Percentiles rank a stretch among this genome's conserved stretches.
These are phyloP conservation scores for Chlorops oryzae DNA, from an alignment of 1,140 invertebrate genomes.

Conservation along the genomic window DNA sequence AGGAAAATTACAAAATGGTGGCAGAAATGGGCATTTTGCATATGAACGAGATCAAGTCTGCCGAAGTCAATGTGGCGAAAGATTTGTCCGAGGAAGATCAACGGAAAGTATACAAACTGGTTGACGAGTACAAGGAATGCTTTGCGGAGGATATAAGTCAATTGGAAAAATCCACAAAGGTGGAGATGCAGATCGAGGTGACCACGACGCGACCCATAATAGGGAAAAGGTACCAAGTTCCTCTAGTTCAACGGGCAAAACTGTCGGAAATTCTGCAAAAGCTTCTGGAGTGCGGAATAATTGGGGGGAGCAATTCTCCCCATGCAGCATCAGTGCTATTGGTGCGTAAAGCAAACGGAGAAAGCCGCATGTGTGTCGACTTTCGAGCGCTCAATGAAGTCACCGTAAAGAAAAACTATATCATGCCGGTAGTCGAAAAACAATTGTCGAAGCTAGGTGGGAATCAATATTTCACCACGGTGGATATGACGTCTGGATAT, in stretches of 20 bases:
- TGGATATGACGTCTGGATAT: conserved; percentile 6
- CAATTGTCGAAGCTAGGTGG: not conserved
- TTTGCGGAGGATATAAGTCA: not conserved
- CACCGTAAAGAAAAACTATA: not conserved
- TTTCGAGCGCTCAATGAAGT: conserved; percentile 6
- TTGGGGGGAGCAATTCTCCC: conserved; percentile 28
- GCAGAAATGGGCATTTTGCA: no score
- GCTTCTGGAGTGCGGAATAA: conserved; percentile 38
- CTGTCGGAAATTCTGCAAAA: conserved; percentile 14
- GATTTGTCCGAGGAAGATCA: no score
- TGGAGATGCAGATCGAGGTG: conserved; percentile 6
- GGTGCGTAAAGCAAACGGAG: conserved; percentile 49
- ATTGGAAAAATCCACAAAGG: not conserved
- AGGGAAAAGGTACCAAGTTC: conserved; percentile 17
- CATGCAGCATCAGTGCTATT: conserved; percentile 44
- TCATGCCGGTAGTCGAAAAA: conserved; percentile 4
- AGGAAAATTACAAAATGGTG: no score
- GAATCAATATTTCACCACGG: conserved; percentile 1
- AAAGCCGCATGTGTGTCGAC: conserved; percentile 8
- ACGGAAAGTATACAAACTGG: not conserved
- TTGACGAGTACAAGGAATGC: not conserved
- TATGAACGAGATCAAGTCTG: no score
- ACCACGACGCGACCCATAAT: conserved; percentile 13
- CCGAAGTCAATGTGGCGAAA: no score
- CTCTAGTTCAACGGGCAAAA: conserved; percentile 11